These are phyloP conservation scores for Myathropa florea DNA, from an alignment of 2,888 invertebrate species.

Conservation along the genomic window DNA sequence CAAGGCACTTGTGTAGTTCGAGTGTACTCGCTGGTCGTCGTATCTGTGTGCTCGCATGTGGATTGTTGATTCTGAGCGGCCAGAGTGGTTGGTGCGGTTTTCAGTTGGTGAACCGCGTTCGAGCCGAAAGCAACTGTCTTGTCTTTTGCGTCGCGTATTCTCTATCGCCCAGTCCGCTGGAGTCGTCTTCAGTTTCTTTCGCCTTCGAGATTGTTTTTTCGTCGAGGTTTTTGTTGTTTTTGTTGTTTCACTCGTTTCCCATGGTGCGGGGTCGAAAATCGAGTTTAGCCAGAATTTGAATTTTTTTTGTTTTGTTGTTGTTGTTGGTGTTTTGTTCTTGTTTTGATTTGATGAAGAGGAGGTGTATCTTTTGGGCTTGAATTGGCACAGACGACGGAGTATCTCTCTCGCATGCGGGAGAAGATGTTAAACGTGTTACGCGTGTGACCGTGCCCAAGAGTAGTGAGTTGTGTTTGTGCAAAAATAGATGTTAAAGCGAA, in stretches of 20 bases:
- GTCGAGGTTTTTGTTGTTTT: background rate
- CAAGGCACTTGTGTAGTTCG: background rate
- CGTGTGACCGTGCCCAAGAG: background rate
- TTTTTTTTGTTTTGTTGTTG: background rate
- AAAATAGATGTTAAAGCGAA: conserved; percentile 11
- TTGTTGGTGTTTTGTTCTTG: background rate
- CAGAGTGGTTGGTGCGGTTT: conserved; percentile 54
- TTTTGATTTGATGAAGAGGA: conserved; percentile 20
- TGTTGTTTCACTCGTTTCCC: background rate
- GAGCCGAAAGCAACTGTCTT: conserved; percentile 47
- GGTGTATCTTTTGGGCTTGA: background rate
- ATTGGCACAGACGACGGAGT: background rate
- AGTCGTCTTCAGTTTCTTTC: conserved; percentile 2
- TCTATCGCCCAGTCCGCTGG: background rate
- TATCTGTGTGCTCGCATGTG: background rate
- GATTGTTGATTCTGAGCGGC: conserved; percentile 36
- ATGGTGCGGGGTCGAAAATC: conserved; percentile 15
- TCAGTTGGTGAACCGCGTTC: conserved; percentile 66
- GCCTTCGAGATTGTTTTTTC: background rate
- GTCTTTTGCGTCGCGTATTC: background rate
- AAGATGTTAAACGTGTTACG: background rate
- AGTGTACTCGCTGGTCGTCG: background rate
- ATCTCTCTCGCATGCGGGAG: background rate
- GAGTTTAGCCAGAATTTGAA: conserved; percentile 16
- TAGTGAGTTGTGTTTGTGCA: background rate